Conservation (phyloP, 2,888 invertebrate genomes). For the Noctua janthe region DNA sequence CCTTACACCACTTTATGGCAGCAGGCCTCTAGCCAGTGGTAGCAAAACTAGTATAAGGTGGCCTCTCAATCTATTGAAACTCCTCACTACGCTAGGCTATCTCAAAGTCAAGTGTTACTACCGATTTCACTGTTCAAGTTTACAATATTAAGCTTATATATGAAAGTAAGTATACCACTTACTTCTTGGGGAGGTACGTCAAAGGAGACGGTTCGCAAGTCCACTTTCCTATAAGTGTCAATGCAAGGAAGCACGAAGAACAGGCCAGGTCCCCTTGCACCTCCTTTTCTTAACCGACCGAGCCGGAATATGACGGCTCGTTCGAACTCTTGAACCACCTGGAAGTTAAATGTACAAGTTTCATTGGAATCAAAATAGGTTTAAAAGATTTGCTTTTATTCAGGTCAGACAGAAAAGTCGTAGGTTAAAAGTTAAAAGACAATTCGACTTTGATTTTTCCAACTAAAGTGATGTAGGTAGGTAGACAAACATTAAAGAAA, state of each 20-base stretch:
- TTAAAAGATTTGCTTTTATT: neutral
- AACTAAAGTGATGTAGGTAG: neutral
- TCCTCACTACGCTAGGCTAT: neutral
- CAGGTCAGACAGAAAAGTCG: neutral
- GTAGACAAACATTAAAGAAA: neutral
- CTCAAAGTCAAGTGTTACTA: neutral
- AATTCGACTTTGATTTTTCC: neutral
- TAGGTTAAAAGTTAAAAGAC: neutral
- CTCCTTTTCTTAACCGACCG: slow-evolving; percentile 94
- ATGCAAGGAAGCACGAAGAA: slow-evolving; percentile 99
- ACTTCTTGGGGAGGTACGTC: slow-evolving; percentile 99
- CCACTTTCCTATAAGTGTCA: slow-evolving; percentile 97
- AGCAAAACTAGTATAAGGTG: neutral
- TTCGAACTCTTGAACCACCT: slow-evolving; percentile 96
- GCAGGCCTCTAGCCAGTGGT: neutral
- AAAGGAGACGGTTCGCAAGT: slow-evolving; percentile 97
- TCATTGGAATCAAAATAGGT: neutral
- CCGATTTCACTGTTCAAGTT: neutral
- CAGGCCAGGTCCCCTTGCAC: slow-evolving; percentile 96
- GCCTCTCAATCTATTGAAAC: neutral
- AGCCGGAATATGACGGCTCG: slow-evolving; percentile 97
- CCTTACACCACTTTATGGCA: neutral
- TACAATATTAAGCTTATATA: neutral
- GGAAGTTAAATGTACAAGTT: slow-evolving; percentile 46
- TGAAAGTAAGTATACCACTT: too few relatives aligned